A percentile compares a stretch with the other conserved stretches of the same genome.
These are phyloP conservation scores for Entomobrya multifasciata DNA, from an alignment of 2,888 invertebrate species.

Conservation along the genomic window DNA sequence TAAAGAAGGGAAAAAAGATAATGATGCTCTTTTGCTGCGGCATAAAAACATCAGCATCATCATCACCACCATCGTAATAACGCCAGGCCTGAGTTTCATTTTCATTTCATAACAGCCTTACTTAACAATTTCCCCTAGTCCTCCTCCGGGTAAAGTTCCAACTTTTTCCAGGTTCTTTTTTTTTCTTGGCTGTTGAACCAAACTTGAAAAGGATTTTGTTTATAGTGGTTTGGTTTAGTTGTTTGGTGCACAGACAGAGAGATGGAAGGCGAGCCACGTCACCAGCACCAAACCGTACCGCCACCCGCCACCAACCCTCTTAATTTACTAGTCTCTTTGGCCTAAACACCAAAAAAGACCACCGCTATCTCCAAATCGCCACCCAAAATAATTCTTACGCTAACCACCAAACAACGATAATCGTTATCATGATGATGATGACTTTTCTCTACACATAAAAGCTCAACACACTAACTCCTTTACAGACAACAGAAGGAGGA, in stretches of 20 bases:
- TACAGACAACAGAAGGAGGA: too few relatives aligned
- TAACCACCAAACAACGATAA: slow-evolving; percentile 25
- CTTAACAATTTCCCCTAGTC: slow-evolving; percentile 21
- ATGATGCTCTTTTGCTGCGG: slow-evolving; percentile 37
- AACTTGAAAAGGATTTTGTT: not conserved
- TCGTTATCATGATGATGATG: slow-evolving; percentile 29
- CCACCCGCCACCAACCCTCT: too few relatives aligned
- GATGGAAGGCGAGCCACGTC: too few relatives aligned
- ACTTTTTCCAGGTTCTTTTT: slow-evolving; percentile 11
- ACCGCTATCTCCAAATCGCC: not conserved
- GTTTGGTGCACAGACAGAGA: too few relatives aligned
- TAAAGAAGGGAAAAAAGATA: slow-evolving; percentile 52
- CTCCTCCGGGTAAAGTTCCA: slow-evolving; percentile 27
- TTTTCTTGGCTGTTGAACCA: slow-evolving; percentile 31
- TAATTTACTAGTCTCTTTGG: slow-evolving; percentile 45
- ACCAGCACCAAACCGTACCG: too few relatives aligned
- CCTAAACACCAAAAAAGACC: not conserved
- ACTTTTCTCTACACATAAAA: too few relatives aligned
- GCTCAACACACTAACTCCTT: too few relatives aligned
- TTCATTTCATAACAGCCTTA: not conserved
- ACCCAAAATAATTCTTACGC: too few relatives aligned
- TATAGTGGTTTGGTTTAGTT: too few relatives aligned
- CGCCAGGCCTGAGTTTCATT: not conserved
- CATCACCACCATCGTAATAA: slow-evolving; percentile 5
- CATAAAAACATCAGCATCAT: slow-evolving; percentile 47